phyloP scores from a whole-genome alignment of 2,888 invertebrate species.

The Patella depressa region DNA sequence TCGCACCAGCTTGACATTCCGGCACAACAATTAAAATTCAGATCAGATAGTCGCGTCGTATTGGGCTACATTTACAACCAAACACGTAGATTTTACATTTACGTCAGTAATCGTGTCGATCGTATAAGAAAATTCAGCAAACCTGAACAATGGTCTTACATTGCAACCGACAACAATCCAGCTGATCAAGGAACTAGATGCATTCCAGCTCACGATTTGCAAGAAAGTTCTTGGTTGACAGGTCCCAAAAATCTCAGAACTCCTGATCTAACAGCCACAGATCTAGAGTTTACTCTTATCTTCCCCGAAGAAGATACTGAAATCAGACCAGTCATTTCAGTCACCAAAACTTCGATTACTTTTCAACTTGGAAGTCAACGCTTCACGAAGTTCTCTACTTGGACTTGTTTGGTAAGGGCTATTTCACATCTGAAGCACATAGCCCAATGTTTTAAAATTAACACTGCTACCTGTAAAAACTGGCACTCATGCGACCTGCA shows the following conservation, averaged over 20 bases:
- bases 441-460: too few relatives aligned
- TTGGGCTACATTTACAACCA: conserved; percentile 14
- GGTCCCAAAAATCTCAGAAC: too few relatives aligned
- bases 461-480: too few relatives aligned
- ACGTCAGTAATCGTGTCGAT: conserved; percentile 16
- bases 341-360: neutral
- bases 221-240: neutral
- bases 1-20: conserved; percentile 10
- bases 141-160: conserved; percentile 22
- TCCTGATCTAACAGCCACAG: too few relatives aligned
- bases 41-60: conserved; percentile 15
- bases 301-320: too few relatives aligned
- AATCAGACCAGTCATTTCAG: too few relatives aligned
- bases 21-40: neutral
- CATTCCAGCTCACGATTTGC: neutral
- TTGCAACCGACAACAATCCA: conserved; percentile 16
- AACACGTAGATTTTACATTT: conserved; percentile 8
- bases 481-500: too few relatives aligned
- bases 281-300: too few relatives aligned
- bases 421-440: neutral
- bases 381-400: neutral
- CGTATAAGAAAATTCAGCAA: conserved; percentile 14
- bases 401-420: neutral
- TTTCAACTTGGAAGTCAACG: neutral
- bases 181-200: conserved; percentile 19